These are phyloP conservation scores for Ceramica pisi DNA, from an alignment of 2,888 invertebrate species.

Conservation along the genomic window DNA sequence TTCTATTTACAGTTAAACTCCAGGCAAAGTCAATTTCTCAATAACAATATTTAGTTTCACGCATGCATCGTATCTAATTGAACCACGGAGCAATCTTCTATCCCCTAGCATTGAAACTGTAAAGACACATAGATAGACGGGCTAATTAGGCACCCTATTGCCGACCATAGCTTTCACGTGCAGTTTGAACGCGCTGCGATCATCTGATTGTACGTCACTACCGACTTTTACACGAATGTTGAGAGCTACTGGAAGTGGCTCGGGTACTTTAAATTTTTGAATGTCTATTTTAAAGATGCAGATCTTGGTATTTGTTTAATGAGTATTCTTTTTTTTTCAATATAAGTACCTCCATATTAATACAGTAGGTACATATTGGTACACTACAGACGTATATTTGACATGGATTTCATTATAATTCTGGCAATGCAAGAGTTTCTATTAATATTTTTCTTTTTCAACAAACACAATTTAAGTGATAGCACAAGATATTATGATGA, in stretches of 20 bases:
- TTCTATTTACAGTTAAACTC: no score
- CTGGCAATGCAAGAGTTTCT: no score
- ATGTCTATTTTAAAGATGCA: neutral
- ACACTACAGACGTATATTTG: neutral
- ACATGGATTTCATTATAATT: neutral
- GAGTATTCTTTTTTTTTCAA: no score
- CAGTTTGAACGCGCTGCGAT: constrained; percentile 65
- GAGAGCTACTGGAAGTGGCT: constrained; percentile 30
- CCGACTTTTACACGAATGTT: constrained; percentile 1
- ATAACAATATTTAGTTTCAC: no score
- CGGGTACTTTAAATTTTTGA: neutral
- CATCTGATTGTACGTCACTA: constrained; percentile 56
- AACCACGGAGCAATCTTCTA: neutral
- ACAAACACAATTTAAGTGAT: no score
- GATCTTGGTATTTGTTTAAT: neutral
- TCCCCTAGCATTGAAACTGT: neutral
- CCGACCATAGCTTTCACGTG: constrained; percentile 51
- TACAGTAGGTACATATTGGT: neutral
- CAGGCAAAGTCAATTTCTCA: no score
- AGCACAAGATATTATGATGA: no score
- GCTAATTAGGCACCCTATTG: constrained; percentile 54
- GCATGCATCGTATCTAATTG: neutral
- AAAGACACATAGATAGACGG: constrained; percentile 23
- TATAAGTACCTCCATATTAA: no score
- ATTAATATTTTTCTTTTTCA: no score